phyloP scores from a whole-genome alignment of 2,888 invertebrate species.

The Ormyrus thymus region DNA sequence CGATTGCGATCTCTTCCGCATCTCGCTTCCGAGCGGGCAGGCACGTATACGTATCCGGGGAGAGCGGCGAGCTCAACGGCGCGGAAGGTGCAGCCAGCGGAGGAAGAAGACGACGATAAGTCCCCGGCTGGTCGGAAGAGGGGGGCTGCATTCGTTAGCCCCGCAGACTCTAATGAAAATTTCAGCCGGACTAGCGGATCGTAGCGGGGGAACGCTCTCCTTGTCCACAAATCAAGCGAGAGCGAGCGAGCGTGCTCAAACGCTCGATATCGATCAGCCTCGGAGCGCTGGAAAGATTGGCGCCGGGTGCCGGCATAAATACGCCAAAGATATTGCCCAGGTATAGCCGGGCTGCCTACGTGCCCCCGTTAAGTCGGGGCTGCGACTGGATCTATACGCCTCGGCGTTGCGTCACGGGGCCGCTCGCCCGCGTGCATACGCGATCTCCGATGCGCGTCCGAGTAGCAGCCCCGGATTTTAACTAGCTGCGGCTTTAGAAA shows the following conservation, averaged over 20 bases:
- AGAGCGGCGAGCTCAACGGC: slow-evolving; percentile 23
- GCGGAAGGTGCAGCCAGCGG: slow-evolving; percentile 24
- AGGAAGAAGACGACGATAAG: slow-evolving; percentile 39
- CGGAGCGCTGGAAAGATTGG: slow-evolving; percentile 20
- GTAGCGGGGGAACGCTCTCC: slow-evolving; percentile 38
- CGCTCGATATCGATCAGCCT: slow-evolving; percentile 43
- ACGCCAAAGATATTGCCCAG: slow-evolving; percentile 56
- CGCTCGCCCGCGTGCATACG: not conserved
- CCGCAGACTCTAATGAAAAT: slow-evolving; percentile 54
- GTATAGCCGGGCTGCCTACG: slow-evolving; percentile 17
- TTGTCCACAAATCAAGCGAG: slow-evolving; percentile 47
- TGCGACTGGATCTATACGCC: slow-evolving; percentile 45
- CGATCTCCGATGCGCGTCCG: too few relatives aligned
- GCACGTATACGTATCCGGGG: not conserved
- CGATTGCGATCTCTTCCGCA: slow-evolving; percentile 36
- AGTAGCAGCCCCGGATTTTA: slow-evolving; percentile 18
- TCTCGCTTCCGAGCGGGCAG: not conserved
- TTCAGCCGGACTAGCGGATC: slow-evolving; percentile 53
- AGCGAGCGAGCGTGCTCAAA: slow-evolving; percentile 30
- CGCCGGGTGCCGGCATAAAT: slow-evolving; percentile 51
- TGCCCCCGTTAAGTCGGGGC: slow-evolving; percentile 50
- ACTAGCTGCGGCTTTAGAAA: slow-evolving; percentile 15
- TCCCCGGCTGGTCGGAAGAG: slow-evolving; percentile 12
- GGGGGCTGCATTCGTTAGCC: slow-evolving; percentile 45
- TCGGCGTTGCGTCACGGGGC: slow-evolving; percentile 26